These are phyloP conservation scores for Hestina assimilis DNA, from an alignment of 1,140 invertebrate genomes.

Conservation along the genomic window DNA sequence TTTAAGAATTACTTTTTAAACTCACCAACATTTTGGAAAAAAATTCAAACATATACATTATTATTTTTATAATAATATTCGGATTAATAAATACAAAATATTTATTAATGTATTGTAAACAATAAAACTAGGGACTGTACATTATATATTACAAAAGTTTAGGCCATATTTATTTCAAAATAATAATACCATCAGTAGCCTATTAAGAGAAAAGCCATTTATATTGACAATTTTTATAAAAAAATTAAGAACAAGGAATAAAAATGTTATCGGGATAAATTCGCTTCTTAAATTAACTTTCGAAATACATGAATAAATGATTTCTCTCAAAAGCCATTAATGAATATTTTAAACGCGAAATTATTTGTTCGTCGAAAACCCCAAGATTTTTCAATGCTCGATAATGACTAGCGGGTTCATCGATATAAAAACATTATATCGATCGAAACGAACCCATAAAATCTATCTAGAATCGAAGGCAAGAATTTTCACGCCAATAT, in stretches of 20 bases:
- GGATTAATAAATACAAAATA: not conserved
- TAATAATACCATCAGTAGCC: not conserved
- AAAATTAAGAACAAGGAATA: too few relatives aligned
- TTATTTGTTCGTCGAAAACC: not conserved
- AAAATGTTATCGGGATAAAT: too few relatives aligned
- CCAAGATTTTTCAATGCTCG: not conserved
- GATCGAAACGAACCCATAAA: not conserved
- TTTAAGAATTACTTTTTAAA: not conserved
- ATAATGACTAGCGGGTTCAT: constrained; percentile 6
- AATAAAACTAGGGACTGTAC: constrained; percentile 13
- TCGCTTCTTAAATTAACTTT: too few relatives aligned
- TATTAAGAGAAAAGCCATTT: not conserved
- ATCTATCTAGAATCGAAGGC: constrained; percentile 12
- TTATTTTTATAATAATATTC: not conserved
- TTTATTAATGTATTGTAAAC: not conserved
- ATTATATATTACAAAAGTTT: constrained; percentile 19
- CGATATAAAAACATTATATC: not conserved
- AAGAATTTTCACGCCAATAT: constrained; percentile 16
- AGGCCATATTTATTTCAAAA: constrained; percentile 13
- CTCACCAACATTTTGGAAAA: not conserved
- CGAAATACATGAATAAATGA: not conserved
- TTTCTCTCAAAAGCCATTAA: not conserved
- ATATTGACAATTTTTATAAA: not conserved
- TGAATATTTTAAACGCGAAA: not conserved
- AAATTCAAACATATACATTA: not conserved